A percentile compares a stretch with the other conserved stretches of the same genome.
phyloP scores from a whole-genome alignment of 2,113 vertebrate species.

The Protobothrops flavoviridis region DNA sequence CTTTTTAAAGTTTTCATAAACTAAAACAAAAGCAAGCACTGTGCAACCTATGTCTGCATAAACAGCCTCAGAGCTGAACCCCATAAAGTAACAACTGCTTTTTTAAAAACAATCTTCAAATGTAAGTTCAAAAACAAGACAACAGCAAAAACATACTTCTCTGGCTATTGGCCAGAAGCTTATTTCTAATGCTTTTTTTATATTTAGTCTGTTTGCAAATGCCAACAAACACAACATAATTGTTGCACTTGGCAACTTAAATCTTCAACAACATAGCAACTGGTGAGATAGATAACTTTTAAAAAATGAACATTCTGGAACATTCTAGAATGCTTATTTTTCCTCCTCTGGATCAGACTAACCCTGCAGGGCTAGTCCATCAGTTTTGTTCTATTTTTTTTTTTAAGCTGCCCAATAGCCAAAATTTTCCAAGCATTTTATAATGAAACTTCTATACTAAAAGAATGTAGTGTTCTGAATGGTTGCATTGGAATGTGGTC shows the following conservation, averaged over 20 bases:
- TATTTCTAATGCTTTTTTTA: not conserved
- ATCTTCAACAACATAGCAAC: not conserved
- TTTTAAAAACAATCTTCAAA: not conserved
- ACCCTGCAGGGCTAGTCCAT: not conserved
- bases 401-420: not conserved
- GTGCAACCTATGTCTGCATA: not conserved
- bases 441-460: not conserved
- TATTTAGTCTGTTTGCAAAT: not conserved
- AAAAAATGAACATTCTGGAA: not conserved
- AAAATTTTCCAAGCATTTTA: not conserved
- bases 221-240: not conserved
- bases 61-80: not conserved
- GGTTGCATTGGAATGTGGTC: not conserved
- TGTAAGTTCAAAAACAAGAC: not conserved
- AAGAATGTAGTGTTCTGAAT: not conserved
- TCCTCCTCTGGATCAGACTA: not conserved
- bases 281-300: not conserved
- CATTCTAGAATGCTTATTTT: not conserved
- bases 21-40: not conserved
- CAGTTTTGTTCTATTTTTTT: not conserved
- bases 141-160: not conserved
- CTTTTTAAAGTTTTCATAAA: not conserved
- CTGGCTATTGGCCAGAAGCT: not conserved
- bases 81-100: not conserved
- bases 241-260: not conserved